phyloP scores from a whole-genome alignment of 2,113 vertebrate species.

The Onychostruthus taczanowskii region DNA sequence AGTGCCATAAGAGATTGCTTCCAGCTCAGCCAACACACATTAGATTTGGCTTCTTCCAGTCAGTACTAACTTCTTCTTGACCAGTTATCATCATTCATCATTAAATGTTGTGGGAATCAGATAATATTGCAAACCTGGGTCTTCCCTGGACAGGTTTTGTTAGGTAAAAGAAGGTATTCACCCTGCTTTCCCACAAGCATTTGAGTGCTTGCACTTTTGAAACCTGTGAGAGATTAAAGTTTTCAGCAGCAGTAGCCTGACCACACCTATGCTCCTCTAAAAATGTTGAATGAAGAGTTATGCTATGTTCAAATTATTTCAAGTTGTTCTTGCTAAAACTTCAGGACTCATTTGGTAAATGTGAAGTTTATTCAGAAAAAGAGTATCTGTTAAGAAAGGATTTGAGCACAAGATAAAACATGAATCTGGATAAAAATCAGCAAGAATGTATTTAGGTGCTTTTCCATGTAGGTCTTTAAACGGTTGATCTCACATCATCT shows the following conservation, averaged over 20 bases:
- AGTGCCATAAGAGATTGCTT: not conserved
- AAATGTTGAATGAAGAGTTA: not conserved
- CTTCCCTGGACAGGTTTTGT: not conserved
- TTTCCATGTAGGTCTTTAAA: not conserved
- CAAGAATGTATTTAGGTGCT: not conserved
- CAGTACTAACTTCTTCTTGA: not conserved
- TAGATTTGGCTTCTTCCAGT: not conserved
- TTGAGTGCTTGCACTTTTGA: not conserved
- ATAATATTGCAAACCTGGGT: not conserved
- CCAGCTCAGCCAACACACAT: rapidly evolving
- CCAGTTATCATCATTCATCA: not conserved
- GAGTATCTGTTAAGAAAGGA: not conserved
- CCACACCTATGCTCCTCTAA: not conserved
- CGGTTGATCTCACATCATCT: not conserved
- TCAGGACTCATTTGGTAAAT: not conserved
- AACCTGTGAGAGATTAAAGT: not conserved
- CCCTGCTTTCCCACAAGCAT: not conserved
- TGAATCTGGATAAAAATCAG: not conserved
- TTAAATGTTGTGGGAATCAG: not conserved
- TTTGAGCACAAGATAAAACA: not conserved
- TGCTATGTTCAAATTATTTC: not conserved
- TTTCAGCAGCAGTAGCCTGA: not conserved
- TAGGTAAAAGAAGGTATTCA: not conserved
- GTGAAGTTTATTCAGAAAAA: not conserved
- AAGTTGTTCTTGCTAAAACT: not conserved